phyloP scores from a whole-genome alignment of 2,888 invertebrate genomes.

The Periphyllus acericola region DNA sequence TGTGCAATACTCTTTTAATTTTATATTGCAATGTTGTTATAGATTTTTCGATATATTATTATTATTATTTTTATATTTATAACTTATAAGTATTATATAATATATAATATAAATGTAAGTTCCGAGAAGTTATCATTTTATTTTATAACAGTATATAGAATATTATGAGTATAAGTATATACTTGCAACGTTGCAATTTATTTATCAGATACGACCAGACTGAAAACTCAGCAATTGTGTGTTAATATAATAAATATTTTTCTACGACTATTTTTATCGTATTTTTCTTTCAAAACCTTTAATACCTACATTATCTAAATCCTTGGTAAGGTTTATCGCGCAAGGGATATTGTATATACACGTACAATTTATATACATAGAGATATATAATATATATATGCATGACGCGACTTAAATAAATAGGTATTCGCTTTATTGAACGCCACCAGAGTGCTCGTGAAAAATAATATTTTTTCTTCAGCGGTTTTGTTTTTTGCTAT shows the following conservation, averaged over 20 bases:
- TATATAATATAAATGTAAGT: constrained; percentile 4
- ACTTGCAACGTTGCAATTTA: constrained; percentile 35
- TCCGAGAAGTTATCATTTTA: constrained; percentile 30
- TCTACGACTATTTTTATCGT: constrained; percentile 38
- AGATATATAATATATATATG: too few relatives aligned
- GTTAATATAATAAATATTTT: constrained; percentile 52
- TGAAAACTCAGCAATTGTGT: constrained; percentile 38
- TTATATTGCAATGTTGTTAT: constrained; percentile 20
- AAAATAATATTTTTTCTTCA: background rate
- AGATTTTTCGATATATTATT: constrained; percentile 33
- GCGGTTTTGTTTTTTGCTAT: background rate
- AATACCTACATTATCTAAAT: background rate
- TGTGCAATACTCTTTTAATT: background rate
- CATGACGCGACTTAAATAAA: background rate
- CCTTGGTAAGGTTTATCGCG: background rate
- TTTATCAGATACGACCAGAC: constrained; percentile 43
- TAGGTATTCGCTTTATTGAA: background rate
- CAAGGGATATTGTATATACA: background rate
- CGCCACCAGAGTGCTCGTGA: background rate
- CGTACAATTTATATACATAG: too few relatives aligned
- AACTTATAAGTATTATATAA: background rate
- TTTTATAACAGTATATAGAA: background rate
- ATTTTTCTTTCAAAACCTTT: constrained; percentile 34
- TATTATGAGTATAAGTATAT: constrained; percentile 5
- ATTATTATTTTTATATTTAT: constrained; percentile 7